phyloP scores from a whole-genome alignment of 2,113 vertebrate species.

The Ibidorhyncha struthersii region DNA sequence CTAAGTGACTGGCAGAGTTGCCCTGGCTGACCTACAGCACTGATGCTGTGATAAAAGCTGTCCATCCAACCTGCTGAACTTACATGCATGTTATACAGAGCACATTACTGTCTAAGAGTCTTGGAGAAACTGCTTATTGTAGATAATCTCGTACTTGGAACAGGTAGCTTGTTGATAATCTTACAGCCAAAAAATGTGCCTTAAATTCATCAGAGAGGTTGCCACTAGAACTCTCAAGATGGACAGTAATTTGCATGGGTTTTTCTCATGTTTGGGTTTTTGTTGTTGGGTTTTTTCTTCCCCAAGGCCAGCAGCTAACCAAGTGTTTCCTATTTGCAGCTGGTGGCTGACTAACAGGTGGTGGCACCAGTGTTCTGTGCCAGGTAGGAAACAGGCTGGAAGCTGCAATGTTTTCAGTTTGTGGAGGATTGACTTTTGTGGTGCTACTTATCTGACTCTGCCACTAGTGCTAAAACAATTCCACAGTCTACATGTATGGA shows the following conservation, averaged over 20 bases:
- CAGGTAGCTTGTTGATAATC: neutral
- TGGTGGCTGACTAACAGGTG: neutral
- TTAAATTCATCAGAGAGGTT: neutral
- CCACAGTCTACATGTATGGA: rapidly evolving
- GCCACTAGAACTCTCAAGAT: neutral
- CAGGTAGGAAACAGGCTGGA: neutral
- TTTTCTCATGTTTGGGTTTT: neutral
- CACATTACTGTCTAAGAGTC: neutral
- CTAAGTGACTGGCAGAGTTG: neutral
- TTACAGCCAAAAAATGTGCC: neutral
- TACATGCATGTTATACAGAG: neutral
- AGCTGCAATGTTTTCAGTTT: neutral
- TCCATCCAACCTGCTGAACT: neutral
- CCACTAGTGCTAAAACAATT: neutral
- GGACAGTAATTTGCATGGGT: neutral
- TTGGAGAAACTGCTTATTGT: neutral
- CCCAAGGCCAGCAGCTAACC: neutral
- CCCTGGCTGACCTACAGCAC: neutral
- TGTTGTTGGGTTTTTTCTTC: neutral
- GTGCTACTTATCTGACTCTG: neutral
- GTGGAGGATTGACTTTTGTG: neutral
- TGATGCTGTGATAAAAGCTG: neutral
- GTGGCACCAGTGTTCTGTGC: neutral
- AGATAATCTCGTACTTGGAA: rapidly evolving
- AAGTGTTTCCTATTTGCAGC: neutral